Evolutionary conservation across 2,113 vertebrate genomes (phyloP), one percentile per base, ranked within the genome.

Genomic region (Sminthopsis crassicaudata): DNA sequence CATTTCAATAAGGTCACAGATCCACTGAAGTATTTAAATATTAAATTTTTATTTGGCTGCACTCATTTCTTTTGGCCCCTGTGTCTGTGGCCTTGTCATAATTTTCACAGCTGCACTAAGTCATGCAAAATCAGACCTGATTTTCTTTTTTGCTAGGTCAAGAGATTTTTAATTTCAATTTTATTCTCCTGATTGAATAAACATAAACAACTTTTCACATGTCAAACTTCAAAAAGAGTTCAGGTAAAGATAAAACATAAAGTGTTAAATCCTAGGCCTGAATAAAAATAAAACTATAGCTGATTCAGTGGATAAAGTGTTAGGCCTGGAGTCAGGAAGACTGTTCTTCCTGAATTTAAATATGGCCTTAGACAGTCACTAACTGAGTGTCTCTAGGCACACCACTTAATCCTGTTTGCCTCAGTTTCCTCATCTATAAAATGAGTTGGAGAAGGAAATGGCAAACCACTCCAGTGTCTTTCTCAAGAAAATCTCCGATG

Each of bases 161-260:
- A 84, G 67, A 84, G n/a, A 42, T 84, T 84, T 42, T 42, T 42
- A 42, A 96, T 94, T 95, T 97, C 91, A 92, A 92, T 91, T 93
- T 95, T 93, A 96, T 91, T 11, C 26, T 42, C 24, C 23, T 95
- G n/a, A 7, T 92, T 95, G 53, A 96, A 30, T 94, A 96, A 96
- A 96, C 5, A 95, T 53, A 25, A 89, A 94, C 12, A 53, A 94
- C 48, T 36, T 96, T 95, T 95, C 67, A 50, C 90, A 93, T 93
- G 46, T 94, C 26, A 94, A 97, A 90, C 55, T 46, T 57, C 67
- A 96, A 96, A 90, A 27, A 91, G 25, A 94, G 94, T 93, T 89
- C 27, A 95, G 92, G 55, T 52, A 53, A 97, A 97, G 91, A 19
- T 91, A 94, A 52, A 46, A 96, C 24, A 24, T 93, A 94, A 95